Evolutionary conservation across 2,113 vertebrate genomes (phyloP).

Genomic region (Trachemys scripta): DNA sequence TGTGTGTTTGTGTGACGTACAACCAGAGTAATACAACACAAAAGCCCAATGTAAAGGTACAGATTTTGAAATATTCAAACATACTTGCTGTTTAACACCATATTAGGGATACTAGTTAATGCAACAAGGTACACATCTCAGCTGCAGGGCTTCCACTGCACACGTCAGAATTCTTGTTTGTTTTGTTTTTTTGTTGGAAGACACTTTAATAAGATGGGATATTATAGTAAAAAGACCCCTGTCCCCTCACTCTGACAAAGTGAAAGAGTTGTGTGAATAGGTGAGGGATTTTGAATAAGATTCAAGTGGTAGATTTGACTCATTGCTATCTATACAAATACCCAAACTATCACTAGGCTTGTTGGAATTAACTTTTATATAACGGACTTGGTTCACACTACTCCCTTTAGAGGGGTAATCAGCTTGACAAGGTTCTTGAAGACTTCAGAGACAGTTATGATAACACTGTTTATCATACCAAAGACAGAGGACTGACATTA

Average conservation of each 20-base stretch:
- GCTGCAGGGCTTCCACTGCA: not conserved
- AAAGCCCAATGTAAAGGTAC: not conserved
- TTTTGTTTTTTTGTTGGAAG: not conserved
- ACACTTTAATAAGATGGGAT: not conserved
- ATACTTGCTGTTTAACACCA: not conserved
- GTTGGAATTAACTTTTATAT: not conserved
- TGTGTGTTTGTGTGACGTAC: not conserved
- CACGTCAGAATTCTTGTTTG: not conserved
- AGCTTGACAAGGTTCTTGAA: constrained; percentile 26
- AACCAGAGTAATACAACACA: not conserved
- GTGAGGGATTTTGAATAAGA: not conserved
- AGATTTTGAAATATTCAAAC: not conserved
- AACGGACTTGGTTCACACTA: not conserved
- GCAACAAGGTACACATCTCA: not conserved
- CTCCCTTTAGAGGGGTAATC: not conserved
- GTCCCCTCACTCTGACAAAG: not conserved
- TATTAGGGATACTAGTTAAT: not conserved
- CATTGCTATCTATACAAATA: not conserved
- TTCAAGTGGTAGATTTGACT: not conserved
- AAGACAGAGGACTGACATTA: constrained; percentile 35
- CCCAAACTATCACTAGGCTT: not conserved
- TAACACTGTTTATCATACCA: constrained; percentile 41
- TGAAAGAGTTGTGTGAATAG: not conserved
- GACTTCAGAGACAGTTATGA: constrained; percentile 46
- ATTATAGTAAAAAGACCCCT: too few species aligned